Evolutionary conservation across 23 tunicate genomes (phyloP).

Genomic region (Halocynthia aurantium): DNA sequence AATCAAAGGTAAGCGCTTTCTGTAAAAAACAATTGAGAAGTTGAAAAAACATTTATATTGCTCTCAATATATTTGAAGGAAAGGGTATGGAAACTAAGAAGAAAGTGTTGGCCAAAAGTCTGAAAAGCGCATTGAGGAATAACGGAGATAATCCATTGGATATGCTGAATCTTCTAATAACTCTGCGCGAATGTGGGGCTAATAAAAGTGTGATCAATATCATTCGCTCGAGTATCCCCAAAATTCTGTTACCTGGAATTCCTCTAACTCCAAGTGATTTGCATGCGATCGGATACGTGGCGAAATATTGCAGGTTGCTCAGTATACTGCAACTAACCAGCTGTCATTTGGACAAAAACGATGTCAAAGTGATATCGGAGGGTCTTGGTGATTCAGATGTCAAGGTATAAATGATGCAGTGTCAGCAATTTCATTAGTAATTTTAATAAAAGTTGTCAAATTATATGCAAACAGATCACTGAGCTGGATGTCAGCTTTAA

Average conservation of each 20-base stretch:
- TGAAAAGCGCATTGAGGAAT: neutral
- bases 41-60: neutral
- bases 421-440: neutral
- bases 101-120: neutral
- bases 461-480: neutral
- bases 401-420: neutral
- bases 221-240: neutral
- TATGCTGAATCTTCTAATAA: slow-evolving; percentile 5
- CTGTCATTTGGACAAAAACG: slow-evolving; percentile 4
- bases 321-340: slow-evolving; percentile 1
- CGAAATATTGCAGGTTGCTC: neutral
- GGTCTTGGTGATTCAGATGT: slow-evolving; percentile 4
- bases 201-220: neutral
- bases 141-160: slow-evolving; percentile 1
- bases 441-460: neutral
- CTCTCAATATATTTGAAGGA: neutral
- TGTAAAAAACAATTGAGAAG: neutral
- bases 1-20: neutral
- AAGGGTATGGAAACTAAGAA: neutral
- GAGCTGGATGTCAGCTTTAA: slow-evolving; percentile 15
- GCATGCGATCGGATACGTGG: slow-evolving; percentile 7
- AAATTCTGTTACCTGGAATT: neutral
- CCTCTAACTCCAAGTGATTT: slow-evolving; percentile 15
- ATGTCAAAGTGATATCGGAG: neutral
- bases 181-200: slow-evolving; percentile 7